phyloP scores from a whole-genome alignment of 1,140 invertebrate genomes.

The Eueides isabella region DNA sequence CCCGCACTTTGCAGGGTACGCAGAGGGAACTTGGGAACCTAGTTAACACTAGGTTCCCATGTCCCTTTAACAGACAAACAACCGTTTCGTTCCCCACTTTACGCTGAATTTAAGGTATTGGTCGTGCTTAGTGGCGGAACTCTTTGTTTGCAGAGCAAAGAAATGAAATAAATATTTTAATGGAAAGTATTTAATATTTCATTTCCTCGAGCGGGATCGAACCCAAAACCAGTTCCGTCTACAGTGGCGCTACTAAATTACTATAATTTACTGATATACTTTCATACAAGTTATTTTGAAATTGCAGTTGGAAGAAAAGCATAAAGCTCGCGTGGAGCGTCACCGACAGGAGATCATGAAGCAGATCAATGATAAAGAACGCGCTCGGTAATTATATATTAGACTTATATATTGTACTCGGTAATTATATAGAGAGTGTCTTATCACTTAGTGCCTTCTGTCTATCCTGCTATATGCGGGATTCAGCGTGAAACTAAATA shows the following conservation, averaged over 20 bases:
- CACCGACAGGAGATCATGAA: slow-evolving; percentile 82
- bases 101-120: background rate
- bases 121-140: background rate
- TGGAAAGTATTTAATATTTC: no score
- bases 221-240: no score
- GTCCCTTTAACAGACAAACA: no score
- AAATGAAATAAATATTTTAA: no score
- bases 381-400: slow-evolving; percentile 68
- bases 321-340: slow-evolving; percentile 68
- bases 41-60: background rate
- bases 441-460: no score
- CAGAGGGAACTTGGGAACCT: background rate
- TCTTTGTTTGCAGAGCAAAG: background rate
- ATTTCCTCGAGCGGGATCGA: no score
- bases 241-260: no score
- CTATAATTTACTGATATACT: no score
- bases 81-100: background rate
- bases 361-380: slow-evolving; percentile 87
- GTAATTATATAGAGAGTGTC: no score
- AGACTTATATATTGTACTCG: background rate
- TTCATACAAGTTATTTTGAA: no score
- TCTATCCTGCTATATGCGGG: no score
- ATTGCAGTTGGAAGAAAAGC: slow-evolving; percentile 71
- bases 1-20: background rate
- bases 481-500: no score